Conservation (phyloP, 2,797 vertebrate genomes). For the Oryzias dopingdopingensis region DNA sequence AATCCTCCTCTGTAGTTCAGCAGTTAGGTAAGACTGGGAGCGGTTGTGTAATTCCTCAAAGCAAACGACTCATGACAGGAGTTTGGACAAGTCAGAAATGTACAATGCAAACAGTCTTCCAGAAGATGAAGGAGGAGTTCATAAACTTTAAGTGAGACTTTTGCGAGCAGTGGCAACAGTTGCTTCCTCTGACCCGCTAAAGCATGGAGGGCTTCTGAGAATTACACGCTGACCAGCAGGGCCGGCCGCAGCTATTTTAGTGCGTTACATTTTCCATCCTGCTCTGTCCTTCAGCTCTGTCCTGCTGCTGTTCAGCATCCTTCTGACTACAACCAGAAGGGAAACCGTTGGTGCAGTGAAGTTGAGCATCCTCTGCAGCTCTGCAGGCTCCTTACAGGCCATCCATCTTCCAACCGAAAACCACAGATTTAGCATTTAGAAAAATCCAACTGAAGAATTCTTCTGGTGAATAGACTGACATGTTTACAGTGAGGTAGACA, state of each 20-base stretch:
- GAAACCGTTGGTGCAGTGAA: too few species aligned
- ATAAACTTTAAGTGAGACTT: neutral
- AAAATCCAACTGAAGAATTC: too few species aligned
- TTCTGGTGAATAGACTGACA: conserved; percentile 9
- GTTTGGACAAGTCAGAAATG: conserved; percentile 12
- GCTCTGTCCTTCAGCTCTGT: conserved; percentile 35
- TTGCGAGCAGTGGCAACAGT: too few species aligned
- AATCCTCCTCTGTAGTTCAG: conserved; percentile 23
- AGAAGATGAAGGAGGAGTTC: neutral
- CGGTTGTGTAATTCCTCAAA: conserved; percentile 48
- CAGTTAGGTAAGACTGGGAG: conserved; percentile 39
- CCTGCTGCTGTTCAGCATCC: conserved; percentile 33
- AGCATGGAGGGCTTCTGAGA: conserved; percentile 26
- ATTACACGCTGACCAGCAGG: conserved; percentile 19
- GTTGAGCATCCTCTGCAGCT: too few species aligned
- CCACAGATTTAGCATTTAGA: too few species aligned
- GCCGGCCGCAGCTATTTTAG: conserved; percentile 44
- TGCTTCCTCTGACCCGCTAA: conserved; percentile 17
- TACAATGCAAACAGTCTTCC: conserved; percentile 1
- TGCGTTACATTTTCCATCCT: conserved; percentile 38
- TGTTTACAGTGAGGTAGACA: neutral
- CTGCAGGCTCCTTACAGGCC: too few species aligned
- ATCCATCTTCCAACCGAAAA: too few species aligned
- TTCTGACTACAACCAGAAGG: neutral
- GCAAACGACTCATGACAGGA: conserved; percentile 23